phyloP scores from a whole-genome alignment of 2,888 invertebrate genomes.

The Tinea semifulvella region DNA sequence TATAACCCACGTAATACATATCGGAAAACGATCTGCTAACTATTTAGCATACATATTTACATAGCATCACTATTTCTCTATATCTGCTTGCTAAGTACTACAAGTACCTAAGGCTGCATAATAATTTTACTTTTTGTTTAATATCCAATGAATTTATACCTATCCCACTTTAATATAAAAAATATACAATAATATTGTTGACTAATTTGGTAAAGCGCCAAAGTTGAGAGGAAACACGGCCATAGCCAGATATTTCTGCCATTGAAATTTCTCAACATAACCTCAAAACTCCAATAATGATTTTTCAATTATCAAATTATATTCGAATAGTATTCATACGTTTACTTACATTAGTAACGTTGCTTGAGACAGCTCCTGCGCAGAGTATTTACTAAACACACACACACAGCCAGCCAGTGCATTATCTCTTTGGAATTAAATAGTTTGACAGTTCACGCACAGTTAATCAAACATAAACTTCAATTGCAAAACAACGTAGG shows the following conservation, averaged over 20 bases:
- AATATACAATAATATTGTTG: constrained; percentile 1
- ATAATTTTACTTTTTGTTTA: no score
- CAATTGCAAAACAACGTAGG: background rate
- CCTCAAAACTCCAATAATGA: constrained; percentile 42
- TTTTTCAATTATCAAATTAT: background rate
- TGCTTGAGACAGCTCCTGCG: background rate
- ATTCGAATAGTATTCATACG: background rate
- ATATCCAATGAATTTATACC: no score
- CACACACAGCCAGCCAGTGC: constrained; percentile 10
- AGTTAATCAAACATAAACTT: background rate
- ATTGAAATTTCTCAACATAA: constrained; percentile 36
- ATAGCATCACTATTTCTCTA: no score
- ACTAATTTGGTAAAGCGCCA: constrained; percentile 18
- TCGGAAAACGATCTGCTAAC: background rate
- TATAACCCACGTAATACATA: background rate
- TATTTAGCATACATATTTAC: constrained; percentile 4
- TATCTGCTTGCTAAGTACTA: no score
- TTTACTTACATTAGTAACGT: background rate
- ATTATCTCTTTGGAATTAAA: constrained; percentile 1
- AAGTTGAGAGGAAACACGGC: constrained; percentile 16
- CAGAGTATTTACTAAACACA: constrained; percentile 7
- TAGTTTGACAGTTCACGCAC: constrained; percentile 11
- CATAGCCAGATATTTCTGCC: constrained; percentile 19
- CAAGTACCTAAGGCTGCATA: no score
- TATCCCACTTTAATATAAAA: background rate